Base-by-base conservation (phyloP, 2,113 vertebrate genomes). In the Hoplias malabaricus region DNA sequence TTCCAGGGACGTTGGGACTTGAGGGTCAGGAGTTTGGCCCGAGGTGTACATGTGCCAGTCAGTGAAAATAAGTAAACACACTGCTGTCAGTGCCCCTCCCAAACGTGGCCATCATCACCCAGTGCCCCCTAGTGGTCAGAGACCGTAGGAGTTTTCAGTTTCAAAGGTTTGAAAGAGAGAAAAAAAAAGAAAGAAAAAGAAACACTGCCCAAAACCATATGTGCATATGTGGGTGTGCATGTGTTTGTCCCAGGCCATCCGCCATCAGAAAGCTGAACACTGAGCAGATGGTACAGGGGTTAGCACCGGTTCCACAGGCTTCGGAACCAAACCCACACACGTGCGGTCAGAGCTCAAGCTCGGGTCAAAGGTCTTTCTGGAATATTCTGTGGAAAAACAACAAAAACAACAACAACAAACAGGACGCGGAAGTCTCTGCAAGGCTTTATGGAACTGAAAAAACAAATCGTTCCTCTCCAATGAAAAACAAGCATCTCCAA, bases 251-350 rank as follows among this genome's bases (percentile, higher is more conserved):
- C 59, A 62, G 65, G 40, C 66, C 63, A 59, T 77, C 75, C 63
- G 77, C 71, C 62, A 31, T 48, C 61, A 74, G 79, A 69, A n/a
- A 53, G 43, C 63, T 59, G 69, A 80, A 70, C 77, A 78, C 77
- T 66, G 73, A 82, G 71, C 86, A 82, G 83, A 84, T 84, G 83
- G 84, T 77, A 79, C 46, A 78, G 83, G 69, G 83, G 83, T 86
- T 77, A 75, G 82, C 73, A 84, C 83, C 86, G 86, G 83, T 86
- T 82, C 81, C 77, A 75, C 70, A 75, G 43, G 65, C 66, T 83
- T 65, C 21, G 50, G 4, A 69, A 71, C 61, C 38, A 80, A 34
- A 50, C 27, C 23, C 38, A 50, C 50, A 73, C 73, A 76, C 43
- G 29, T 25, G n/a, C 50, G 36, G 56, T n/a, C 50, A 61, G 75